Percentiles rank a stretch among this genome's conserved stretches.
Conservation (phyloP, 1,140 invertebrate species). For the Saccostrea echinata region DNA sequence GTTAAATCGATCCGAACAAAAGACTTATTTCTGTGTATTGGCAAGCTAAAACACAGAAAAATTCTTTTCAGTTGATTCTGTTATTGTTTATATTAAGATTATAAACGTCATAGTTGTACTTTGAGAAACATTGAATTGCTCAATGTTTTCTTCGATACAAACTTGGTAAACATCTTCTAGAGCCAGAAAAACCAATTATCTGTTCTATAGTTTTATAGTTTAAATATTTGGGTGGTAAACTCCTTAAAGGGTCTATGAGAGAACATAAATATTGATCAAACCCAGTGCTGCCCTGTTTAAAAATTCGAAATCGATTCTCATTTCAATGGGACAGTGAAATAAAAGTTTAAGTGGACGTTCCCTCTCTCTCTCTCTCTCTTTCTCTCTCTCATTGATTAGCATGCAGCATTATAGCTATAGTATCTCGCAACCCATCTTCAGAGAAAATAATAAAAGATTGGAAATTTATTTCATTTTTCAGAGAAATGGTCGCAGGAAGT, state of each 20-base stretch:
- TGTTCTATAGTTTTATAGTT: not conserved
- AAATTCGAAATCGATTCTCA: conserved; percentile 6
- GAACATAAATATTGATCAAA: conserved; percentile 20
- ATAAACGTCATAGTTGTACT: not conserved
- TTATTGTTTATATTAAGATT: not conserved
- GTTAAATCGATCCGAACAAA: no score
- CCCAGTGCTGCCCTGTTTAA: not conserved
- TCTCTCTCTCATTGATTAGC: conserved; percentile 3
- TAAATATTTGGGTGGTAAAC: conserved; percentile 34
- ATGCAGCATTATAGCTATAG: not conserved
- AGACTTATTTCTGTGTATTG: no score
- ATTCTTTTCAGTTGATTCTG: not conserved
- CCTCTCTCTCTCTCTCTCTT: not conserved
- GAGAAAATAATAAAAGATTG: not conserved
- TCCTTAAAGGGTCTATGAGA: not conserved
- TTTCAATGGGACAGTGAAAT: conserved; percentile 1
- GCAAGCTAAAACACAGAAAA: not conserved
- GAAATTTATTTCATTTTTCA: conserved; percentile 8
- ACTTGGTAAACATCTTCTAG: not conserved
- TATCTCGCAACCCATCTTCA: no score
- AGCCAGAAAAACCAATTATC: not conserved
- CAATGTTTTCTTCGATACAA: not conserved
- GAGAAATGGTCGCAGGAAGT: not conserved
- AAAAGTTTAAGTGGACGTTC: not conserved
- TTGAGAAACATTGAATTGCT: not conserved